phyloP scores from a whole-genome alignment of 2,113 vertebrate genomes.

The Tichodroma muraria region DNA sequence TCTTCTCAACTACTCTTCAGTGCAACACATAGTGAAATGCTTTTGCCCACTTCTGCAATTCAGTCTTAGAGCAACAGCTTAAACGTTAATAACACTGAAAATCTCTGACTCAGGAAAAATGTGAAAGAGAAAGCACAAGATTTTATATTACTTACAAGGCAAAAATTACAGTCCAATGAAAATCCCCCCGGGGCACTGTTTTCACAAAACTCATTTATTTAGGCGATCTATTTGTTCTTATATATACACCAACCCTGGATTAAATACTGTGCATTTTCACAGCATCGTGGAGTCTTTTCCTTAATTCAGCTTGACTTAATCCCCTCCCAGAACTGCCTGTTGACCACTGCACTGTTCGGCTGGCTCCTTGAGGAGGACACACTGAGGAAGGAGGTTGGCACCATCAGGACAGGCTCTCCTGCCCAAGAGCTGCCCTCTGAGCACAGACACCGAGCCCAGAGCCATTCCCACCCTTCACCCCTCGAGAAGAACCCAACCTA shows the following conservation, averaged over 20 bases:
- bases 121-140: neutral
- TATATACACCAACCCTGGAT: neutral
- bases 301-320: neutral
- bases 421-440: neutral
- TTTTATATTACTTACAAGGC: neutral
- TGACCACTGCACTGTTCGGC: neutral
- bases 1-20: neutral
- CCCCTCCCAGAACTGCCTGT: neutral
- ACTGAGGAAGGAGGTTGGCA: fast-evolving
- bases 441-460: fast-evolving
- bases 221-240: neutral
- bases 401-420: fast-evolving
- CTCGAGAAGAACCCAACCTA: neutral
- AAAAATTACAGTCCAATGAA: neutral
- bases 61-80: neutral
- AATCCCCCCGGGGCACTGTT: neutral
- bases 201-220: neutral
- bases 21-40: neutral
- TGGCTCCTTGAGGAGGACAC: too few species aligned
- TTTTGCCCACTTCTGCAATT: neutral
- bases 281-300: neutral
- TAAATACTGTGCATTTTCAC: neutral
- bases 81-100: neutral
- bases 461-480: neutral
- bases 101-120: neutral